Base-by-base conservation (phyloP, 2,888 invertebrate species). In the Rhabditoides inermis region DNA sequence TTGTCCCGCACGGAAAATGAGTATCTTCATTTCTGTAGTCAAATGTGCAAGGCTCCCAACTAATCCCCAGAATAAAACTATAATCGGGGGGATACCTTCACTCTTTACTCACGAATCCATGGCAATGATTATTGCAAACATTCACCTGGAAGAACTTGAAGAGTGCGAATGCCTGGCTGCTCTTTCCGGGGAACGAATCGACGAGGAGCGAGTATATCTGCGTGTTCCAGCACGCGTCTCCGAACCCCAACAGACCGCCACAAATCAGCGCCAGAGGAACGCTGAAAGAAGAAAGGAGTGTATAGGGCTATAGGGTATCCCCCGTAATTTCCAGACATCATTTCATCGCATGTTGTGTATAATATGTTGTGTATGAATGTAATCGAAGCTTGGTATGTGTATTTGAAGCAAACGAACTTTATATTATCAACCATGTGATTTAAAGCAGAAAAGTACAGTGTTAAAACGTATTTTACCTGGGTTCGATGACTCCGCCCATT, bases 201-300 rank as follows among this genome's bases (percentile, higher is more conserved):
- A 92, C 94, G 32, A 98, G 80, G 59, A 94, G 84, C 0, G 94
- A 88, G 76, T 90, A 94, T 39, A 94, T 85, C 59, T 69, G 81
- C 0, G 95, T 95, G 75, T 95, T 95, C 81, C 86, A 94, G 78
- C 94, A 91, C n/a, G 91, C 88, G 77, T 98, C 95, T 0, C 91
- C 95, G 69, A 98, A 86, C 0, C 95, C 95, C 26, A 98, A 82
- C 0, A 92, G 81, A 72, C 91, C 87, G 58, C 90, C 89, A 78
- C 90, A 90, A 51, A 88, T 79, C 79, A 98, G 84, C 0, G 92
- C 94, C 42, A 87, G 72, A 50, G 80, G 79, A 1, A 83, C 80
- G 66, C 81, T 82, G 39, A 53, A 56, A 51, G 6, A 18, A 22
- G 12, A 25, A 18, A 32, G 15, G 7, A 7, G 32, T 32, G 10